These are phyloP conservation scores for Festucalex cinctus DNA, from an alignment of 2,113 vertebrate genomes.

Conservation along the genomic window DNA sequence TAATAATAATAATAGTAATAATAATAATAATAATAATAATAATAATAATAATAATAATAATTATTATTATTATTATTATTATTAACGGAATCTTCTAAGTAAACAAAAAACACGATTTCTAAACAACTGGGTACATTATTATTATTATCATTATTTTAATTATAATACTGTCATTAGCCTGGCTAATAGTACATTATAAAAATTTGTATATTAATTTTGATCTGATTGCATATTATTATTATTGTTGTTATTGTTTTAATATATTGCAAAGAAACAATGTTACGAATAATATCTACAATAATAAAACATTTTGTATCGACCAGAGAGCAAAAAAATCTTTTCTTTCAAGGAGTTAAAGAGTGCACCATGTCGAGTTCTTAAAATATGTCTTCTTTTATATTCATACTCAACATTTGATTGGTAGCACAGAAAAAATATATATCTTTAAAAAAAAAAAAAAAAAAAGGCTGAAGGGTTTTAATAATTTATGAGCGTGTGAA, in stretches of 20 bases:
- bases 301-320: neutral
- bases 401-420: neutral
- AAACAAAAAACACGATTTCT: no score
- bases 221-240: no score
- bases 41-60: no score
- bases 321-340: neutral
- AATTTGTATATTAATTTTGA: no score
- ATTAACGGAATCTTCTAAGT: no score
- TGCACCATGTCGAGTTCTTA: neutral
- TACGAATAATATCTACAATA: neutral
- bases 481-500: slow-evolving; percentile 5
- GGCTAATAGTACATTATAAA: no score
- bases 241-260: neutral
- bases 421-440: neutral
- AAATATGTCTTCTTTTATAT: neutral
- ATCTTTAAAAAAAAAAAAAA: neutral
- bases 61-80: no score
- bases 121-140: no score
- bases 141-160: neutral
- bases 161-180: neutral
- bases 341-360: neutral
- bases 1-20: no score
- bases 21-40: no score
- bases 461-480: neutral
- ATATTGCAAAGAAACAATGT: neutral